A percentile compares a stretch with the other conserved stretches of the same genome.
Conservation (phyloP, 2,113 vertebrate species). For the Bettongia penicillata region DNA sequence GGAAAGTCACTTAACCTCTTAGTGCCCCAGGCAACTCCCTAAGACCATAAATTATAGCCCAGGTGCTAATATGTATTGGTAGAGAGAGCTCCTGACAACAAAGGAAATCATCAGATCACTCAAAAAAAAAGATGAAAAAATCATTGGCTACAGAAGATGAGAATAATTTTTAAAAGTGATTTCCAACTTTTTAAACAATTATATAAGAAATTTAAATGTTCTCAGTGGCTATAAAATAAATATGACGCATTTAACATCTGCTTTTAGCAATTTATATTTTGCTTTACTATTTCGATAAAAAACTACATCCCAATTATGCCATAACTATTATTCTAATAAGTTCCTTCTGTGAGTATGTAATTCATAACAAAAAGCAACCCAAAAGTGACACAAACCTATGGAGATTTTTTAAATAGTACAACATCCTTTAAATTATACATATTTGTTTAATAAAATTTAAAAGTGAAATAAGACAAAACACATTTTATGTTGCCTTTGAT, state of each 20-base stretch:
- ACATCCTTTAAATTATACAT: conserved; percentile 58
- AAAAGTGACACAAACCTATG: conserved; percentile 58
- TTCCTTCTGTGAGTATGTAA: conserved; percentile 45
- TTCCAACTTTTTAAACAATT: conserved; percentile 49
- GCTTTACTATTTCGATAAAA: conserved; percentile 44
- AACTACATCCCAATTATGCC: conserved; percentile 19
- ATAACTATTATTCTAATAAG: conserved; percentile 49
- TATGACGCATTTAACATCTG: conserved; percentile 38
- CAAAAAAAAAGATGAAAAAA: conserved; percentile 6
- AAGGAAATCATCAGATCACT: not conserved
- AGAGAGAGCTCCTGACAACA: not conserved
- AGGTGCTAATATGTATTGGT: not conserved
- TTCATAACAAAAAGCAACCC: conserved; percentile 60
- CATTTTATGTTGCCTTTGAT: conserved; percentile 86
- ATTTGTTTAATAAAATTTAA: conserved; percentile 81
- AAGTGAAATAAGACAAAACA: conserved; percentile 83
- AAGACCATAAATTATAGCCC: not conserved
- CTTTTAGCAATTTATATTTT: conserved; percentile 35
- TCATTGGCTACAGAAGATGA: conserved; percentile 15
- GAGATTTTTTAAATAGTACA: conserved; percentile 62
- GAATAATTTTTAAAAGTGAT: conserved; percentile 18
- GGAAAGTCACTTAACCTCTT: not conserved
- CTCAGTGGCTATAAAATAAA: conserved; percentile 29
- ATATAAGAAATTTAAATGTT: conserved; percentile 41
- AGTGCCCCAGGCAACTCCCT: not conserved